Evolutionary conservation across 2,113 vertebrate genomes (phyloP), one percentile per base, ranked within the genome.

Genomic region (Corythaeola cristata): DNA sequence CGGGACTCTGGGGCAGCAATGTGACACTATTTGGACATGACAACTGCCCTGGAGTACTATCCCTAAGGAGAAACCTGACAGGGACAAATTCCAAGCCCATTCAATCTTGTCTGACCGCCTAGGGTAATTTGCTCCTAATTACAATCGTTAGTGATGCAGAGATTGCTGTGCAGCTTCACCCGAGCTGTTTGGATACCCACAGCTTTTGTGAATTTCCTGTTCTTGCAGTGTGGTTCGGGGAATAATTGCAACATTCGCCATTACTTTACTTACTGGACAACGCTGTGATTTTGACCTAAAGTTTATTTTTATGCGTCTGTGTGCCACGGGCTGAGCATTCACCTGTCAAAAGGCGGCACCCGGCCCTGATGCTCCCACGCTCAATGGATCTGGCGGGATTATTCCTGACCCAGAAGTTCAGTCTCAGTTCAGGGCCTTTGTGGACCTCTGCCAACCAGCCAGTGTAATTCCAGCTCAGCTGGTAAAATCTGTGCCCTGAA

Each of bases 381-480:
- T 87, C 64, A 55, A 4, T 87, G 84, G 49, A 94, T 94, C 84
- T 94, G 76, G 30, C 8, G 7, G 89, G 87, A 96, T 97, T 96
- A 97, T 85, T 95, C 52, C 73, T 96, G 73, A 91, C 68, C 76
- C 69, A 95, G 82, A 84, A 91, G 80, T 96, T 96, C 94, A 92
- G 44, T 41, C 88, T 92, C 76, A 95, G 91, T 96, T 97, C 94
- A 96, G n/a, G 60, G 23, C 68, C 55, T 87, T 39, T 68, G 37
- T 84, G 83, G 79, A 90, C 80, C 64, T 2, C 0, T 89, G 95
- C 94, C 96, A 96, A 59, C 41, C 81, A 56, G 47, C 35, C 80
- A 75, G 60, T 84, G 33, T 96, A 95, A 96, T 95, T 97, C 91
- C 91, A 89, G 80, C 77, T 92, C 86, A 96, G 64, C 85, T 93